Percentiles rank a stretch among this genome's conserved stretches.
Evolutionary conservation across 2,113 vertebrate genomes (phyloP).

Genomic region (Lycaon pictus): DNA sequence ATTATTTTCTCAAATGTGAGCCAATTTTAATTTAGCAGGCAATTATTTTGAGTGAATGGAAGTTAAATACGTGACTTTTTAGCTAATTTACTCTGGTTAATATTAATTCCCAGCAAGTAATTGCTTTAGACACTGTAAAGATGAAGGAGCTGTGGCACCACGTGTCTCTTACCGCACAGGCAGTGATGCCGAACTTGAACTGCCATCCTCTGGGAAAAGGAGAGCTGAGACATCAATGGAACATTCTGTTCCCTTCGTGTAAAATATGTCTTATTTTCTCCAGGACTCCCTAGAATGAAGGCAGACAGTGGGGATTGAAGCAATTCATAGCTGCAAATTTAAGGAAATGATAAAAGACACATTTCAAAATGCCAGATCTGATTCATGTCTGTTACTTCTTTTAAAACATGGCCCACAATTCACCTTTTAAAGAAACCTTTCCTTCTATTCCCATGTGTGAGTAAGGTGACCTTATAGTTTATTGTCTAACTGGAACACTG

Average conservation of each 20-base stretch:
- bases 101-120: slow-evolving; percentile 74
- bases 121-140: slow-evolving; percentile 70
- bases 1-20: slow-evolving; percentile 80
- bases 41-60: slow-evolving; percentile 83
- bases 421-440: slow-evolving; percentile 58
- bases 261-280: slow-evolving; percentile 49
- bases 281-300: background rate
- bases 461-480: slow-evolving; percentile 74
- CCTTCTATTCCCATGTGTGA: slow-evolving; percentile 34
- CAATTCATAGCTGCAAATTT: slow-evolving; percentile 20
- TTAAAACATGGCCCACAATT: slow-evolving; percentile 53
- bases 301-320: background rate
- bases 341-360: slow-evolving; percentile 52
- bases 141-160: slow-evolving; percentile 18
- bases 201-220: slow-evolving; percentile 13
- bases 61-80: slow-evolving; percentile 82
- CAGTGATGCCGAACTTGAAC: background rate
- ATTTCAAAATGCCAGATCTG: slow-evolving; percentile 54
- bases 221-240: background rate
- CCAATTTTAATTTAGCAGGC: slow-evolving; percentile 83
- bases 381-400: slow-evolving; percentile 56
- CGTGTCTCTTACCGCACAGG: background rate
- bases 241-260: background rate
- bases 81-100: slow-evolving; percentile 80
- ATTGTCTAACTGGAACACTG: slow-evolving; percentile 37